phyloP scores from a whole-genome alignment of 2,797 vertebrate species.

The Aythya fuligula region DNA sequence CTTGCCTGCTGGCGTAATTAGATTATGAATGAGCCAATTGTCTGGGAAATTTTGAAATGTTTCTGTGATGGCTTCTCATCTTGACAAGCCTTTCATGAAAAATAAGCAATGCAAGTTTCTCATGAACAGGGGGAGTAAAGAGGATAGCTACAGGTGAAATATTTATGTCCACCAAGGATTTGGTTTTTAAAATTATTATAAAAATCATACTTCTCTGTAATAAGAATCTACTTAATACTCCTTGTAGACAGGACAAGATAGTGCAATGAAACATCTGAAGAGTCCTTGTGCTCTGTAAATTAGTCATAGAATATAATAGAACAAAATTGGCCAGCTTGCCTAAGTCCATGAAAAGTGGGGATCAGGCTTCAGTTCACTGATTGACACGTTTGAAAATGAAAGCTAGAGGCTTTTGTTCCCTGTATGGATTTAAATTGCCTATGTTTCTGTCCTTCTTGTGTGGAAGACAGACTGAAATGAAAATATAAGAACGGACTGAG shows the following conservation, averaged over 20 bases:
- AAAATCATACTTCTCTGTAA: not conserved
- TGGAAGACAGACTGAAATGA: not conserved
- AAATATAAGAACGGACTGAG: not conserved
- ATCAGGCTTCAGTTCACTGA: not conserved
- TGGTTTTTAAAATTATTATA: not conserved
- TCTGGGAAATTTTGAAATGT: constrained; percentile 44
- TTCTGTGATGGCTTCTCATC: constrained; percentile 62
- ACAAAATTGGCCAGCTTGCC: not conserved
- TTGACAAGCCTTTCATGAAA: constrained; percentile 56
- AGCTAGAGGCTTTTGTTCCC: not conserved
- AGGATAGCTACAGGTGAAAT: constrained; percentile 18
- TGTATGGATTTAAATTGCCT: not conserved
- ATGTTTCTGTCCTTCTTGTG: not conserved
- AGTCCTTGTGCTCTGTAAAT: not conserved
- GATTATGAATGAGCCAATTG: constrained; percentile 59
- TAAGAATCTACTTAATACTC: not conserved
- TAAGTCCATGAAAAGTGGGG: not conserved
- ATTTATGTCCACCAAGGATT: not conserved
- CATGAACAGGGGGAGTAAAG: not conserved
- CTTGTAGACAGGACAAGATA: not conserved
- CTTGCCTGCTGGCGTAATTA: constrained; percentile 38
- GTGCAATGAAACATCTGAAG: not conserved
- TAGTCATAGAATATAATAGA: not conserved
- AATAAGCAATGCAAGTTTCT: constrained; percentile 4
- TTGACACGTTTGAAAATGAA: not conserved